Percentiles rank a stretch among this genome's conserved stretches.
Conservation (phyloP, 2,113 vertebrate species). For the Scopus umbretta region DNA sequence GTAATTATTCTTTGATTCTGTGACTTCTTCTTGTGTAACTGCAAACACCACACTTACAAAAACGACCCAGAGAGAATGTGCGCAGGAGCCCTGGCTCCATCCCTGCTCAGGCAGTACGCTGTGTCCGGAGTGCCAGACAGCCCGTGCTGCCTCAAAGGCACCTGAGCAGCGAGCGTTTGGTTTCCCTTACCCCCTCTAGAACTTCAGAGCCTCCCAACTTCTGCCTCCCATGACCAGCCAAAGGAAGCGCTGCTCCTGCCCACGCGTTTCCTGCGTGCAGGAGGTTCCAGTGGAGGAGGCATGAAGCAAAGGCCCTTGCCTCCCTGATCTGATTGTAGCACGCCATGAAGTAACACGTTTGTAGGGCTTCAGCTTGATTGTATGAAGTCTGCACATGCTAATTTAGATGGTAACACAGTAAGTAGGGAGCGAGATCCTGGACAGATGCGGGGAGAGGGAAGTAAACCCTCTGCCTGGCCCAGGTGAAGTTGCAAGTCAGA, state of each 20-base stretch:
- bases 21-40: neutral
- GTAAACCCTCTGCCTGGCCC: neutral
- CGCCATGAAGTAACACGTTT: neutral
- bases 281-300: neutral
- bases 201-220: neutral
- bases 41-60: neutral
- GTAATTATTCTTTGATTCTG: neutral
- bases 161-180: neutral
- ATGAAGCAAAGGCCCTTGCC: neutral
- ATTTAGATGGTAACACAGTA: neutral
- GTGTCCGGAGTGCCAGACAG: neutral
- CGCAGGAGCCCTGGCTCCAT: neutral
- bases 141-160: neutral
- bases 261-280: accelerated
- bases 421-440: neutral
- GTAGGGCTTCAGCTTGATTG: neutral
- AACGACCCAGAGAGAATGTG: neutral
- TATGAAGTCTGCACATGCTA: neutral
- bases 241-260: neutral
- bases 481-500: neutral
- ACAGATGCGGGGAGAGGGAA: neutral
- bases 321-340: neutral
- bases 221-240: neutral
- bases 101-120: neutral
- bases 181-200: neutral